phyloP scores from a whole-genome alignment of 2,888 invertebrate species.

The Brenthis daphne region DNA sequence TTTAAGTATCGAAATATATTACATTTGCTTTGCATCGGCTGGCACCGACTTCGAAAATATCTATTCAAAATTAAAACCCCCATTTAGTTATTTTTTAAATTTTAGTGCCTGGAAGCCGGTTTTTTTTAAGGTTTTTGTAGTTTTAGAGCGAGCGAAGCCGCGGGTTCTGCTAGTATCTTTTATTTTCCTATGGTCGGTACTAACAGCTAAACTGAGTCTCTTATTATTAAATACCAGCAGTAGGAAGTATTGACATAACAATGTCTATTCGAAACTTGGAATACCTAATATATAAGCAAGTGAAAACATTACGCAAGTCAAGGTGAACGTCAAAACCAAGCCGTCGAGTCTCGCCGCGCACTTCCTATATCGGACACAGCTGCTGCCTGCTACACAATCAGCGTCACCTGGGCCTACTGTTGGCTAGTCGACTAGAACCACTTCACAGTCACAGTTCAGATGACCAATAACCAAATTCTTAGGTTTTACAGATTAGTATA shows the following conservation, averaged over 20 bases:
- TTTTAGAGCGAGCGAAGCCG: too few species aligned
- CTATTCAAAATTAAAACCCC: too few species aligned
- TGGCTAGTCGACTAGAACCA: neutral
- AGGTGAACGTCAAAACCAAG: conserved; percentile 25
- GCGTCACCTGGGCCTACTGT: neutral
- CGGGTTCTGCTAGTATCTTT: too few species aligned
- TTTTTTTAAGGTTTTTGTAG: too few species aligned
- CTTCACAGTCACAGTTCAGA: neutral
- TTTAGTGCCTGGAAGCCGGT: too few species aligned
- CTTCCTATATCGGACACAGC: conserved; percentile 3
- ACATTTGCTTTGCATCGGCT: too few species aligned
- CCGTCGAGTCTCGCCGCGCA: neutral
- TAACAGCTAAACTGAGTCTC: neutral
- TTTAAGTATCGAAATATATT: too few species aligned
- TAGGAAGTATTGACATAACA: conserved; percentile 9
- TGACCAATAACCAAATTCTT: too few species aligned
- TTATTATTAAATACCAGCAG: neutral
- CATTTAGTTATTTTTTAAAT: too few species aligned
- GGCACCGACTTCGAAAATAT: too few species aligned
- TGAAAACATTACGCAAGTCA: conserved; percentile 20
- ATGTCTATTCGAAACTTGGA: neutral
- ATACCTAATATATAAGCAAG: conserved; percentile 5
- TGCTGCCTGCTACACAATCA: neutral
- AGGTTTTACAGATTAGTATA: too few species aligned
- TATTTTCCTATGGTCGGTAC: neutral